Percentiles rank a stretch among this genome's conserved stretches.
Conservation (phyloP, 2,888 invertebrate genomes). For the Cataglyphis altisquamis region DNA sequence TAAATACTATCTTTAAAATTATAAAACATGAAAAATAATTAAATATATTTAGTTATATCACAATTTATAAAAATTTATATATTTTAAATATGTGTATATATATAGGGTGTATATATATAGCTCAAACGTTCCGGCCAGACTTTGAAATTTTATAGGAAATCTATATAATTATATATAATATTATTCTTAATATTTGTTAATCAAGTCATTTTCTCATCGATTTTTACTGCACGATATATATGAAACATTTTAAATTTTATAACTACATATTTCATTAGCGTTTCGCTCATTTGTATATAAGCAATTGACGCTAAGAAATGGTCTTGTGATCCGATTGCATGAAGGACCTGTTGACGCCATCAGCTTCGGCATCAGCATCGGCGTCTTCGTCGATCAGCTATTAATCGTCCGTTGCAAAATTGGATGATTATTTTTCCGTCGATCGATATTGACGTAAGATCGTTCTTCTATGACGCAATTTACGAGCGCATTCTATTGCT, state of each 20-base stretch:
- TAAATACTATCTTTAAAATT: too few relatives aligned
- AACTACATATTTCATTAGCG: not conserved
- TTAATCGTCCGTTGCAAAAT: conserved; percentile 55
- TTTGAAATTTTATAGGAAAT: too few relatives aligned
- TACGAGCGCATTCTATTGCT: conserved; percentile 62
- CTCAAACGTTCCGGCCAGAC: too few relatives aligned
- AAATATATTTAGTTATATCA: too few relatives aligned
- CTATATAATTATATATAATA: not conserved
- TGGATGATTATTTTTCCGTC: conserved; percentile 40
- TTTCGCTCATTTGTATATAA: not conserved
- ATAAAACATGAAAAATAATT: too few relatives aligned
- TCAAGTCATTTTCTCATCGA: not conserved
- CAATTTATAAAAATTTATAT: too few relatives aligned
- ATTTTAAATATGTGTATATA: too few relatives aligned
- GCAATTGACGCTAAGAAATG: not conserved
- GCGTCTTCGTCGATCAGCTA: conserved; percentile 41
- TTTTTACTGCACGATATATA: not conserved
- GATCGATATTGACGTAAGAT: conserved; percentile 63
- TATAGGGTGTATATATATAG: too few relatives aligned
- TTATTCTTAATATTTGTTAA: not conserved
- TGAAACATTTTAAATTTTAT: conserved; percentile 8
- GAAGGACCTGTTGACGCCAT: conserved; percentile 35
- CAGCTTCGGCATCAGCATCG: conserved; percentile 11
- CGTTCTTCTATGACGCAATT: conserved; percentile 55
- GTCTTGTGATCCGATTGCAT: conserved; percentile 28